Evolutionary conservation across 2,797 vertebrate species (phyloP), one percentile per base, ranked within the genome.

Genomic region (Nyctibius grandis): DNA sequence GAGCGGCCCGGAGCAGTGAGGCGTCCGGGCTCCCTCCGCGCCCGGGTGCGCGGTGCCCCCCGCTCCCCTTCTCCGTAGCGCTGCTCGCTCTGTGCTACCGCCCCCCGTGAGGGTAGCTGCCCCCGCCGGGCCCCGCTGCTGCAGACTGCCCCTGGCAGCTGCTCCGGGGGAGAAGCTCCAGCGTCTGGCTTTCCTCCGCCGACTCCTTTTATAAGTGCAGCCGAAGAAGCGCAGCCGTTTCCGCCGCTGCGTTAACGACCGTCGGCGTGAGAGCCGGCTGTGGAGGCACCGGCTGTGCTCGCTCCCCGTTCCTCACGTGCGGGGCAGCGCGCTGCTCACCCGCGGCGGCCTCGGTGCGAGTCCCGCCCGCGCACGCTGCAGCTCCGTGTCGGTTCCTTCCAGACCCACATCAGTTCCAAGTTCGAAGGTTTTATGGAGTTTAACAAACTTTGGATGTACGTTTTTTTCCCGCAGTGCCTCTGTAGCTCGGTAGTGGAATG

Each of bases 361-460:
- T 21, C 38, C 38, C 2, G 36, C 45, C 17, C 22, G 3, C n/a
- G 5, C 8, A 2, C 6, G 42, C 31, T 5, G 57, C 23, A 3
- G 45, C 50, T 19, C 1, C 2, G 36, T 1, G 19, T 4, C 42
- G 8, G 9, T 5, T 16, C 36, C 19, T 19, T 19, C n/a, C 76
- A 7, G 14, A 23, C 28, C 17, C 23, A 0, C 28, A 0, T 9
- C 23, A 0, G 0, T 34, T 21, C 15, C 8, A 0, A 36, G 6
- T 31, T 4, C 3, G 36, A 22, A 45, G 28, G 54, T 12, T 51
- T 44, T 20, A 4, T 0, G 5, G 20, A 31, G 42, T 76, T 33
- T 19, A n/a, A 53, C 5, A 7, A 5, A 7, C 23, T 51, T 26
- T 1, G 15, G 4, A 0, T 7, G 3, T 23, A 2, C 1, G 4